These are phyloP conservation scores for Caenorhabditis sp. DNA, from an alignment of 2,888 invertebrate genomes.

Conservation along the genomic window DNA sequence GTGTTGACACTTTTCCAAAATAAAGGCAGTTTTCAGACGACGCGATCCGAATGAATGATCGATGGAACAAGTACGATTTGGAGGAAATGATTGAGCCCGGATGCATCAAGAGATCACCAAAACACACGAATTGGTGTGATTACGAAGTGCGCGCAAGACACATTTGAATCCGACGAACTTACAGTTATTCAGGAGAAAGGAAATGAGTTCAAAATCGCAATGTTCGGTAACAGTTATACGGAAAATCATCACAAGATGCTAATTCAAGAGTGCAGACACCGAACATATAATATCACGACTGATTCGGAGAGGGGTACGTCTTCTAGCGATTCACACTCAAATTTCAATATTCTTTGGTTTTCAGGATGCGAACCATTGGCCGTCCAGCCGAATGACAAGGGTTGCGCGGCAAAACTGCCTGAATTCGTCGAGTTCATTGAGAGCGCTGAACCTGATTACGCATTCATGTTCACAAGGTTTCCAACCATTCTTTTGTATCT, in stretches of 20 bases:
- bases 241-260: slow-evolving; percentile 49
- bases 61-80: slow-evolving; percentile 40
- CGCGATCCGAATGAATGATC: slow-evolving; percentile 8
- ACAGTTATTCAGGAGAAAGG: slow-evolving; percentile 38
- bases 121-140: slow-evolving; percentile 38
- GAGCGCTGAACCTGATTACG: slow-evolving; percentile 35
- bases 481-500: background rate
- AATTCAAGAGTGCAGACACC: slow-evolving; percentile 40
- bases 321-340: background rate
- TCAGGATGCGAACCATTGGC: slow-evolving; percentile 34
- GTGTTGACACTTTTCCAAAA: background rate
- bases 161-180: too few species aligned
- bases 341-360: background rate
- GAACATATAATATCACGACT: slow-evolving; percentile 24
- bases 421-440: slow-evolving; percentile 34
- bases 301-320: slow-evolving; percentile 29
- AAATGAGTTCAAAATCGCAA: slow-evolving; percentile 24
- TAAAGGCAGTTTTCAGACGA: slow-evolving; percentile 14
- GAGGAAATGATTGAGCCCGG: slow-evolving; percentile 32
- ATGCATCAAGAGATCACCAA: slow-evolving; percentile 22
- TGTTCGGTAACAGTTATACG: slow-evolving; percentile 59
- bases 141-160: too few species aligned
- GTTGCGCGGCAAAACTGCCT: slow-evolving; percentile 1
- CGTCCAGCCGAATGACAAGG: slow-evolving; percentile 10
- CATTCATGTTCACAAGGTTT: slow-evolving; percentile 30